Evolutionary conservation across 2,888 invertebrate species (phyloP), one percentile per base, ranked within the genome.

Genomic region (Drosophila borealis): DNA sequence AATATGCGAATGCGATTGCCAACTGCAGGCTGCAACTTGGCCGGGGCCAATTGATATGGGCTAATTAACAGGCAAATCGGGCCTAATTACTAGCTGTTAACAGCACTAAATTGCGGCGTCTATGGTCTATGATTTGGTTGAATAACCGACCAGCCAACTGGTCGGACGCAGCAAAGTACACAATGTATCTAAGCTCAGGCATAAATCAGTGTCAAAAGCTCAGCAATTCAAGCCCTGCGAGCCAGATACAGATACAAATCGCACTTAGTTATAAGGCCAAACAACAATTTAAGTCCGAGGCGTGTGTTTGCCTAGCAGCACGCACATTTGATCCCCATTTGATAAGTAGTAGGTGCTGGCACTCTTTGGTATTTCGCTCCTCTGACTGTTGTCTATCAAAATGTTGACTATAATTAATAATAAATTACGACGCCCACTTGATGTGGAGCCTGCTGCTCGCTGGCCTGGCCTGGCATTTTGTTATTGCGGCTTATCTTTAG

Each of bases 71-170:
- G 64, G 60, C 73, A 80, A 80, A 81, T 84, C 70, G 78, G 64
- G 80, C 50, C 81, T 87, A 84, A 84, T 84, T 84, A 84, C 85
- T 60, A 87, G 84, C 87, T 84, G 83, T 84, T 84, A 84, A 84
- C 87, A 84, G 73, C 81, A 73, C 71, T 84, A 81, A 80, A 80
- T 81, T 69, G 87, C 66, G 65, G 57, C 68, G 80, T 82, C 80
- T 54, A 50, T 49, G 37, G 55, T 34, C 63, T 73, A 57, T 63
- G 57, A 67, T 68, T 74, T 65, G 61, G 44, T 70, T 70, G 67
- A 56, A 68, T 78, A 68, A 66, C 69, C 53, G 17, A 63, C 49
- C 36, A 48, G 5, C 48, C 19, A 54, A 61, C 54, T 56, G 33
- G 21, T 13, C 55, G 44, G 9, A 54, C 33, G 34, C 34, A 46